phyloP scores from a whole-genome alignment of 2,113 vertebrate species.

The Ophiodon elongatus region DNA sequence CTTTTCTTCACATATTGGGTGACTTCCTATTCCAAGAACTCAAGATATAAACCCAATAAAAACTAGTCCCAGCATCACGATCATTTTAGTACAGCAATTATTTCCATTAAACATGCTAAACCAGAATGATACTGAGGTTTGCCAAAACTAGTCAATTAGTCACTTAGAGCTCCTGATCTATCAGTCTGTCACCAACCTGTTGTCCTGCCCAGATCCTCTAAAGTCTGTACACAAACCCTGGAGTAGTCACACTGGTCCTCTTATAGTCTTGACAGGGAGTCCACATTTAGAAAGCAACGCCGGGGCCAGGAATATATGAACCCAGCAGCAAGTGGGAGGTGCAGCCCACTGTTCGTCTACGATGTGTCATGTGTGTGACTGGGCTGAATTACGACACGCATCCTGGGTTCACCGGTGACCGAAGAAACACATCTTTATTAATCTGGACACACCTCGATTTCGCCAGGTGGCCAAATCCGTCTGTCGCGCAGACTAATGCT shows the following conservation, averaged over 20 bases:
- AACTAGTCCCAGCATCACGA: neutral
- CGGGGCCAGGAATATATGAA: slow-evolving; percentile 60
- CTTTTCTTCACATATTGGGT: neutral
- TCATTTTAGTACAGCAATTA: neutral
- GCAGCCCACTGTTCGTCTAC: slow-evolving; percentile 20
- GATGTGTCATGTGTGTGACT: slow-evolving; percentile 64
- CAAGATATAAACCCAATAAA: neutral
- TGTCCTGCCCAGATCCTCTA: slow-evolving; percentile 33
- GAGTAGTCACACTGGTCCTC: slow-evolving; percentile 37
- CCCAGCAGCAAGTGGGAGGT: slow-evolving; percentile 43
- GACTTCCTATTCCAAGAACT: neutral
- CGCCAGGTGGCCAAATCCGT: slow-evolving; percentile 75
- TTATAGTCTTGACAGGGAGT: slow-evolving; percentile 52
- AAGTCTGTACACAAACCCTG: slow-evolving; percentile 26
- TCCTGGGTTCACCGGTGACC: slow-evolving; percentile 3
- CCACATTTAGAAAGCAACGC: slow-evolving; percentile 71
- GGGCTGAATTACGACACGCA: slow-evolving; percentile 3
- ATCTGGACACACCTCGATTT: slow-evolving; percentile 53
- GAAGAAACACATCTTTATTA: slow-evolving; percentile 21
- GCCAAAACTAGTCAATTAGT: neutral
- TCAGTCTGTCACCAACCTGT: slow-evolving; percentile 46
- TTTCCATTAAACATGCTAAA: neutral
- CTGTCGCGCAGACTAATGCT: slow-evolving; percentile 65
- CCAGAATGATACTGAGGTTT: neutral
- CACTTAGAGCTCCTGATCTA: neutral